Evolutionary conservation across 2,888 invertebrate genomes (phyloP), one percentile per base, ranked within the genome.

Genomic region (Chalcis sispes): DNA sequence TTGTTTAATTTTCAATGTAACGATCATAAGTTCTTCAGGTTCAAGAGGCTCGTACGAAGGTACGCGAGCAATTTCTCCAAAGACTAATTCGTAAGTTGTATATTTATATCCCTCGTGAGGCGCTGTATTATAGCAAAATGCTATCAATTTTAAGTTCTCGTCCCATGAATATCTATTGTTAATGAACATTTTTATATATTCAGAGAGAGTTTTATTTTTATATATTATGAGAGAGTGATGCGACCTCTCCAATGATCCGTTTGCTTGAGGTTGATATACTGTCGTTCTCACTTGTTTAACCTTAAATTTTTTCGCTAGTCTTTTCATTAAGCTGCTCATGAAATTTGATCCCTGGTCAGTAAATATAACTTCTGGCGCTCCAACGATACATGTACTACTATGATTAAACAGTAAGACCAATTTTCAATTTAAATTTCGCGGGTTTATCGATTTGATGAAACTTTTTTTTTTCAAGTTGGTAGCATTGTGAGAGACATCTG

Each of bases 11-110:
- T n/a, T n/a, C n/a, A n/a, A n/a, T n/a, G n/a, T n/a, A n/a, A n/a
- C n/a, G n/a, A n/a, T n/a, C n/a, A n/a, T n/a, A n/a, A n/a, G n/a
- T n/a, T n/a, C n/a, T n/a, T n/a, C n/a, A n/a, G n/a, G n/a, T n/a
- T n/a, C n/a, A n/a, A n/a, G n/a, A n/a, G n/a, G n/a, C n/a, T n/a
- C n/a, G n/a, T n/a, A n/a, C 1, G 69, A 56, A 1, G 69, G 69
- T 0, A 69, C 0, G 1, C 42, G 20, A 2, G 62, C 69, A 13
- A 46, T 62, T 1, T 46, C 2, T 0, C 62, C 62, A n/a, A 69
- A 75, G 1, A 75, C 13, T 1, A 75, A 15, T 42, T 75, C 75
- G n/a, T 75, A 48, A 0, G 69, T 54, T 8, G 69, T 62, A 36
- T 32, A 74, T 0, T n/a, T 27, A 15, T 48, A 25, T 0, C 52